Base-by-base conservation (phyloP, 2,113 vertebrate genomes). In the Cyrtonyx montezumae region DNA sequence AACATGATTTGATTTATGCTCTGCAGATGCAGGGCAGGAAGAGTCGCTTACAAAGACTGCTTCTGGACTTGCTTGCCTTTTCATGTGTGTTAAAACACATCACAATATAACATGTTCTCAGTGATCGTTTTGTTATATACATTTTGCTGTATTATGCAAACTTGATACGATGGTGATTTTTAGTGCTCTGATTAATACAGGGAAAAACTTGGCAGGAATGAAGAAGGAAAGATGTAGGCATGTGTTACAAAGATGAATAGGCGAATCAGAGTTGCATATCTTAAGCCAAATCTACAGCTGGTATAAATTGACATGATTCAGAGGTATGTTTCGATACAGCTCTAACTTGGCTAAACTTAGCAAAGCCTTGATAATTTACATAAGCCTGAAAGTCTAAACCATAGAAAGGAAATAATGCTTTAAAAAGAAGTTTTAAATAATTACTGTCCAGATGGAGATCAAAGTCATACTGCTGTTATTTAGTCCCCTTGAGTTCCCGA, bases 221-320 rank as follows among this genome's bases (percentile, higher is more conserved):
- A 78, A 78, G 37, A 76, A 34, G 12, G 36, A 63, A 11, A n/a
- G 43, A 61, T 40, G 36, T 87, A 62, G 26, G 84, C 49, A 58
- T 55, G 26, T 87, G 66, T 81, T 86, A 40, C 22, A 55, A 69
- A 91, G 86, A 87, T 76, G 63, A 90, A 46, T 69, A 76, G 69
- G 48, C 8, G 5, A 93, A 73, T 90, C 74, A 81, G 63, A 71
- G 40, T 93, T 80, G 74, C 0, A 0, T 34, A 80, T 68, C 56
- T 93, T 93, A 63, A 69, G 80, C 74, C 69, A 88, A 30, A 79
- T 81, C 69, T 93, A 62, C 77, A 87, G 62, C 69, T 96, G 92
- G 62, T 86, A 75, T 88, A 87, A 88, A 68, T 59, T 67, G n/a
- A 40, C 18, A 2, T 75, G 77, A 63, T 78, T 55, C 69, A 36